Evolutionary conservation across 2,113 vertebrate genomes (phyloP).

Genomic region (Mesembrinibis cayennensis): DNA sequence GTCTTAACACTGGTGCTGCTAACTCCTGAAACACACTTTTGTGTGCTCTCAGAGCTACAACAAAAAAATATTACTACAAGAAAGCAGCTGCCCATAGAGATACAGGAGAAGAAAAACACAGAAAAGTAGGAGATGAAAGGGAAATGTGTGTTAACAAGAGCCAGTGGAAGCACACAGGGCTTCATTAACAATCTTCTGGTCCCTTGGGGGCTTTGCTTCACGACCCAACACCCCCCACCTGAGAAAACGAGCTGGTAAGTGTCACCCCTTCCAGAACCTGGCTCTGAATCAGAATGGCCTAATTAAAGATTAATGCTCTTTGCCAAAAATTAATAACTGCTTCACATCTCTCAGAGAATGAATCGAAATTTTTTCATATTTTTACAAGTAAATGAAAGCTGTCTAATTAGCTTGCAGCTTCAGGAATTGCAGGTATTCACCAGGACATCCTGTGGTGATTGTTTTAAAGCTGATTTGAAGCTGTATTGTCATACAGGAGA

Average conservation of each 20-base stretch:
- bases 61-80: neutral
- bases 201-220: neutral
- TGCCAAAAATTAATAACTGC: neutral
- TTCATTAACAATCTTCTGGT: neutral
- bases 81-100: conserved; percentile 8
- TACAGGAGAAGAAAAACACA: neutral
- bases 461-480: neutral
- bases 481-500: neutral
- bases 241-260: neutral
- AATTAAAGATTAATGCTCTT: neutral
- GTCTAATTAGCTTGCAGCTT: neutral
- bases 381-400: neutral
- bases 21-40: neutral
- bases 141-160: neutral
- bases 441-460: neutral
- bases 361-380: neutral
- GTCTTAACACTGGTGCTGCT: neutral
- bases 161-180: neutral
- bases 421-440: neutral
- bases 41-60: neutral
- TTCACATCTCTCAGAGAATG: neutral
- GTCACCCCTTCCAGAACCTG: neutral
- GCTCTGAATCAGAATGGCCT: neutral
- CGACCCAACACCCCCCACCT: fast-evolving
- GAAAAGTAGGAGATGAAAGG: neutral